Percentiles rank a stretch among this genome's conserved stretches.
Conservation (phyloP, 2,797 vertebrate species). For the Danio tinwini region DNA sequence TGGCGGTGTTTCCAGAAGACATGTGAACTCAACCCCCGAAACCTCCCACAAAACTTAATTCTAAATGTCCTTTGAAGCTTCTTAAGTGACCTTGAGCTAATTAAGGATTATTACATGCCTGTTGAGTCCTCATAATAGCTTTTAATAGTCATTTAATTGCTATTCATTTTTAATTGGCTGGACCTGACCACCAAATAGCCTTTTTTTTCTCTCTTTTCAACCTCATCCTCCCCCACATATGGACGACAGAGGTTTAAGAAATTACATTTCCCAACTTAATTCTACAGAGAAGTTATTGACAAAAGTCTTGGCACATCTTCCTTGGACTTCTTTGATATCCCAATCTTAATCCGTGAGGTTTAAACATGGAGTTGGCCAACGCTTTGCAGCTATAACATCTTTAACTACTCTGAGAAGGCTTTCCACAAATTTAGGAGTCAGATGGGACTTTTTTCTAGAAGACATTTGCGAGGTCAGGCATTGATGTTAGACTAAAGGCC, state of each 20-base stretch:
- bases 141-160: constrained; percentile 62
- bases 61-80: constrained; percentile 63
- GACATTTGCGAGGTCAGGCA: too few species aligned
- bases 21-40: background rate
- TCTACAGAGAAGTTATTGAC: too few species aligned
- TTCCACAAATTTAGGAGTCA: too few species aligned
- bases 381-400: too few species aligned
- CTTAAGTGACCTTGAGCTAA: constrained; percentile 78
- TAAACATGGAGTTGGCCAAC: too few species aligned
- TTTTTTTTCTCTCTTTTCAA: constrained; percentile 57
- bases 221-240: constrained; percentile 62
- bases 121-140: constrained; percentile 74
- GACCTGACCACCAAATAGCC: constrained; percentile 44
- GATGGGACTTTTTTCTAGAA: too few species aligned
- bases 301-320: too few species aligned
- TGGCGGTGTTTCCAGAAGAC: constrained; percentile 11
- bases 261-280: background rate
- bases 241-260: background rate
- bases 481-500: too few species aligned
- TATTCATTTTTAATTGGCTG: constrained; percentile 49
- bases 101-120: constrained; percentile 82
- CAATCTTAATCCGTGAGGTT: too few species aligned
- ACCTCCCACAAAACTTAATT: constrained; percentile 26
- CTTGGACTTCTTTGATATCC: too few species aligned
- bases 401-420: too few species aligned